phyloP scores from a whole-genome alignment of 2,797 vertebrate species.

The Nyctibius grandis region DNA sequence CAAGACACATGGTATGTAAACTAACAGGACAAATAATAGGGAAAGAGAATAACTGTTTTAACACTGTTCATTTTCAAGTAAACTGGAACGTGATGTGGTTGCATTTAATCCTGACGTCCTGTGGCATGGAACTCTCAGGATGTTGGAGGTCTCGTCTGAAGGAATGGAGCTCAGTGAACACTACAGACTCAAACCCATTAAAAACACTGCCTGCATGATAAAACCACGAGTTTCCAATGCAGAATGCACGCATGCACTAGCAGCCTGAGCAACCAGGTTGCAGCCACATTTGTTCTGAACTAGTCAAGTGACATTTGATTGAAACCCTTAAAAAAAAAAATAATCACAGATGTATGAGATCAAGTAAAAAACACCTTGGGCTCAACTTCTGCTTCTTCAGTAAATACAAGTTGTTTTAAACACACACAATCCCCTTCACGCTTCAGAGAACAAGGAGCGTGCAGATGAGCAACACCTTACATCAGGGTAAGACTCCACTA shows the following conservation, averaged over 20 bases:
- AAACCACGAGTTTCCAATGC: background rate
- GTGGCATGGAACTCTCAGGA: background rate
- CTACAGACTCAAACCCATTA: background rate
- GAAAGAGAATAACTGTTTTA: background rate
- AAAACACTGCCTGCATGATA: background rate
- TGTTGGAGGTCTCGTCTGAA: background rate
- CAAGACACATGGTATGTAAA: background rate
- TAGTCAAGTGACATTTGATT: background rate
- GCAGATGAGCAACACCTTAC: background rate
- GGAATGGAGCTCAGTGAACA: background rate
- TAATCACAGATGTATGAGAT: background rate
- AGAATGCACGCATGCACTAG: background rate
- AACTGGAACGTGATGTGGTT: background rate
- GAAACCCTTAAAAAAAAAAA: background rate
- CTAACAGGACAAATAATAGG: background rate
- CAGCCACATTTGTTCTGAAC: background rate
- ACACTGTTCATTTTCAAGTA: background rate
- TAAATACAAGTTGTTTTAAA: background rate
- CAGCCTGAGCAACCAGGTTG: background rate
- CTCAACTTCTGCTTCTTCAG: background rate
- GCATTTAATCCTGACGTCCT: background rate
- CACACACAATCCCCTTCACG: background rate
- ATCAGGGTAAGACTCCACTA: background rate
- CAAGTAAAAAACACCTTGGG: background rate
- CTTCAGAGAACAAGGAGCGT: background rate